Evolutionary conservation across 2,888 invertebrate genomes (phyloP), one percentile per base, ranked within the genome.

Genomic region (Conops quadrifasciatus): DNA sequence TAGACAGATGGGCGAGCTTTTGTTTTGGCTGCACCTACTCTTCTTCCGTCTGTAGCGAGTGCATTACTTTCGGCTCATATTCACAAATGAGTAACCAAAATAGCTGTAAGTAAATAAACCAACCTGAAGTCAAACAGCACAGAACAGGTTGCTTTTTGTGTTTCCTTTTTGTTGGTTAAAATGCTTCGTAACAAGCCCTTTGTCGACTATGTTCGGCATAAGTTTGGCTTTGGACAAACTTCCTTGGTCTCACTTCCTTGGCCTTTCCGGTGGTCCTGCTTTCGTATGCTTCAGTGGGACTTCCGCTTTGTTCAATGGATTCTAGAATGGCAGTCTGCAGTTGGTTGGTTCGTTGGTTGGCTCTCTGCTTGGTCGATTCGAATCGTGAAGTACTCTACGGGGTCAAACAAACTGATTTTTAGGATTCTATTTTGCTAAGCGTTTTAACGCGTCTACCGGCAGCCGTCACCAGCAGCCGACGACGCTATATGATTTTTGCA

Each of bases 81-180:
- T 36, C 43, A 28, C 28, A n/a, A 64, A 64, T 28, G 28, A 26
- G 64, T 28, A 49, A 51, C 64, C 64, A 28, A 51, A n/a, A n/a
- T n/a, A n/a, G n/a, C n/a, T n/a, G 26, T 64, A 64, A 64, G 64
- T 49, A 64, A 64, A 64, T 64, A 64, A 64, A 49, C 51, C 49
- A 7, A 51, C 49, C 47, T 51, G n/a, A 64, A 51, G 49, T 45
- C 24, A 45, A 63, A 51, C 64, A 64, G 47, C n/a, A 28, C 16
- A 49, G 45, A 26, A 28, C 28, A 26, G 9, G 36, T 36, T 43
- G 62, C 21, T 60, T 28, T 13, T 60, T 16, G 28, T 58, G 28
- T 58, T 58, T 9, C 13, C n/a, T 60, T 36, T n/a, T 47, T 47
- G 64, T 49, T 49, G n/a, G 26, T 15, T 47, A 47, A 24, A 16